Evolutionary conservation across 2,113 vertebrate genomes (phyloP).

Genomic region (Leptosomus discolor): DNA sequence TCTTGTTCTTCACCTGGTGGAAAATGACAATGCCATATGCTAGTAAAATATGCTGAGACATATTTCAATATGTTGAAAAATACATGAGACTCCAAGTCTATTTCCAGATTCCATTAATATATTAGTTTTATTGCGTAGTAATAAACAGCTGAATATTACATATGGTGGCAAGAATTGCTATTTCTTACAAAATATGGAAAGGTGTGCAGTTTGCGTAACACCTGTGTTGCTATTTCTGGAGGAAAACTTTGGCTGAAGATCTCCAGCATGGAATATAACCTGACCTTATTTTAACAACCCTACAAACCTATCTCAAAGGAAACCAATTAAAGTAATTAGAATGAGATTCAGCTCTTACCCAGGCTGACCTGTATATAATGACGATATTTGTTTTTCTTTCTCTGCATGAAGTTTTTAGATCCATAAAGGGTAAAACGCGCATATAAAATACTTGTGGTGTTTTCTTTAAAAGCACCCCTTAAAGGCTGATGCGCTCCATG

Average conservation of each 20-base stretch:
- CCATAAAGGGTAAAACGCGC: background rate
- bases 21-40: slow-evolving; percentile 3
- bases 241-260: background rate
- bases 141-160: background rate
- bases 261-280: background rate
- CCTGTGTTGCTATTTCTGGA: background rate
- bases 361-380: background rate
- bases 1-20: background rate
- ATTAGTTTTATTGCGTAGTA: background rate
- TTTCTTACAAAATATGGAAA: background rate
- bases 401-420: background rate
- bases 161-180: background rate
- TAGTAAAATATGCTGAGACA: slow-evolving; percentile 9
- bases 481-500: background rate
- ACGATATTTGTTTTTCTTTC: background rate
- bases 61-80: slow-evolving; percentile 44
- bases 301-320: background rate
- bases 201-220: background rate
- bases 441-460: background rate
- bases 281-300: background rate
- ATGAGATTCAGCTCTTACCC: background rate
- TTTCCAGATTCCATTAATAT: slow-evolving; percentile 38
- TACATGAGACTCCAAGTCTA: slow-evolving; percentile 4
- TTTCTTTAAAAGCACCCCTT: background rate
- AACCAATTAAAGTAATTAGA: background rate